These are phyloP conservation scores for Matsumyia berberina DNA, from an alignment of 2,888 invertebrate genomes.

Conservation along the genomic window DNA sequence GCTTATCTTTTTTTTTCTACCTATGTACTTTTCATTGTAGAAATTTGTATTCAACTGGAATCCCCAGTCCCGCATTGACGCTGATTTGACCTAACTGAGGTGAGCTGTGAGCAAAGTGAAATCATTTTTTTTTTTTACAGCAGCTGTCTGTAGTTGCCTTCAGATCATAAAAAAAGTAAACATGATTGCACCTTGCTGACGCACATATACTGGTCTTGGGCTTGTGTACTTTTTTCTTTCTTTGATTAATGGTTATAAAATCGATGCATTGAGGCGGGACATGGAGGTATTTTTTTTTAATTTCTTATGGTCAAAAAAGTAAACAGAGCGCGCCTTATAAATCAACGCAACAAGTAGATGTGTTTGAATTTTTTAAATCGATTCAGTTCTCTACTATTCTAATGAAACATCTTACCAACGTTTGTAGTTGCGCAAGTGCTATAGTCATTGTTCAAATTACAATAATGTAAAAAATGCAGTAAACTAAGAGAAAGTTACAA, in stretches of 20 bases:
- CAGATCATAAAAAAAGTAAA: not conserved
- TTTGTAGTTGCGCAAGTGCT: too few relatives aligned
- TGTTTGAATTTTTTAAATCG: not conserved
- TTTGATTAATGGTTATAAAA: not conserved
- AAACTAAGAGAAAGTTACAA: not conserved
- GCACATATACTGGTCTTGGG: not conserved
- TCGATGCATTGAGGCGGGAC: not conserved
- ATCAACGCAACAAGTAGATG: not conserved
- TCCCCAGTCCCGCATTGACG: not conserved
- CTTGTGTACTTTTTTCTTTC: not conserved
- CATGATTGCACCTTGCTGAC: conserved; percentile 3
- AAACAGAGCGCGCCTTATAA: not conserved
- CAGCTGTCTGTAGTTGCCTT: conserved; percentile 2
- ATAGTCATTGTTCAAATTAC: too few relatives aligned
- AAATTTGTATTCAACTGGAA: conserved; percentile 33
- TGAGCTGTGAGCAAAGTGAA: not conserved
- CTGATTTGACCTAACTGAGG: conserved; percentile 6
- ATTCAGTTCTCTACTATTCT: too few relatives aligned
- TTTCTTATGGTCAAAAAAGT: not conserved
- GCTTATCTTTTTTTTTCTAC: not conserved
- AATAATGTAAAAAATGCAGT: not conserved
- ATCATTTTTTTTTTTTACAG: not conserved
- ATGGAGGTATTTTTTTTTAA: not conserved
- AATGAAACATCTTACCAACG: not conserved
- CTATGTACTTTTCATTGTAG: not conserved